phyloP scores from a whole-genome alignment of 2,113 vertebrate genomes.

The Sceloporus undulatus region DNA sequence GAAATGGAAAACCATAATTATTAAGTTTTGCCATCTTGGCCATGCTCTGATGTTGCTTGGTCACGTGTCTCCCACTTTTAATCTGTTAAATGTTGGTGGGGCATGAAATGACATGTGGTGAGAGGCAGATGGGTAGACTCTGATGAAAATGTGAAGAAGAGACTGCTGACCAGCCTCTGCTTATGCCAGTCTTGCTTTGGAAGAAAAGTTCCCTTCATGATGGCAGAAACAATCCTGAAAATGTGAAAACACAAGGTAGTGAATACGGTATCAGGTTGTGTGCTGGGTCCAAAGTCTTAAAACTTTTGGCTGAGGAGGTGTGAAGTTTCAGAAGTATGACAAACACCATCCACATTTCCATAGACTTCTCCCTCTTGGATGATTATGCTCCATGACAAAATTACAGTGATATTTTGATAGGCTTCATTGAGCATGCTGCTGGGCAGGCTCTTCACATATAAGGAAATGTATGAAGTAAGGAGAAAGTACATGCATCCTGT shows the following conservation, averaged over 20 bases:
- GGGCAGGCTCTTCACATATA: no score
- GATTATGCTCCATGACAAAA: background rate
- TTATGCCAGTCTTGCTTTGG: no score
- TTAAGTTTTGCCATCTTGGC: no score
- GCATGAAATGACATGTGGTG: no score
- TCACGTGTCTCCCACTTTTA: no score
- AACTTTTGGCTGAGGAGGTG: background rate
- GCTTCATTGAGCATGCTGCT: background rate
- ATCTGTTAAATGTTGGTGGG: no score
- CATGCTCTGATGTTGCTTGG: no score
- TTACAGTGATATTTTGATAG: background rate
- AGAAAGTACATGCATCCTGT: no score
- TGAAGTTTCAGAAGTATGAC: background rate
- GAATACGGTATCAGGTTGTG: background rate
- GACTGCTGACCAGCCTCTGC: background rate
- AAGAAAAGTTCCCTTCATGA: background rate
- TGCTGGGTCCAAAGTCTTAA: background rate
- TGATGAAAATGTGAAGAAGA: background rate
- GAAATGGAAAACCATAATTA: background rate
- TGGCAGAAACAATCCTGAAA: background rate
- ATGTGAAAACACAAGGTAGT: background rate
- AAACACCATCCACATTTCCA: background rate
- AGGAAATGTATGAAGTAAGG: no score
- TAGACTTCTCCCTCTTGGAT: background rate
- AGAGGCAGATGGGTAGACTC: background rate